Evolutionary conservation across 2,888 invertebrate species (phyloP).

Genomic region (Amiota mariae): DNA sequence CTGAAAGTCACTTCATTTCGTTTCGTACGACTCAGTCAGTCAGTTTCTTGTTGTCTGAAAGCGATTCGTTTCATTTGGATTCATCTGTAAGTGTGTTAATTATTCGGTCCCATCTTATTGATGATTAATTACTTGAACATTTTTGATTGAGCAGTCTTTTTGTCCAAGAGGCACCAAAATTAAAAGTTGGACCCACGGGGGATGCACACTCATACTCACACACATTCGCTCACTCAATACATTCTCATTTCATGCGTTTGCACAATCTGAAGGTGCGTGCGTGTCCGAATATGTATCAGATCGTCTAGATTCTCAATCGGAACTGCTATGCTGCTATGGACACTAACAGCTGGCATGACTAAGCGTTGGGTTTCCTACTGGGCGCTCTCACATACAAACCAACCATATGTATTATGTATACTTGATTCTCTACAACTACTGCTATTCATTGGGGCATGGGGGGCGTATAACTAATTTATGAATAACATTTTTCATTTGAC

Average conservation of each 20-base stretch:
- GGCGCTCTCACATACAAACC: background rate
- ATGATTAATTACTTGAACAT: conserved; percentile 11
- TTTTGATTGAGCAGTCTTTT: conserved; percentile 18
- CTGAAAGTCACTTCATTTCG: too few species aligned
- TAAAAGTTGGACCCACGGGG: conserved; percentile 2
- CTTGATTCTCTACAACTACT: too few species aligned
- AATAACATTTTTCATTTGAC: conserved; percentile 15
- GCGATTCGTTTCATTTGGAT: too few species aligned
- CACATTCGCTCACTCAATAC: background rate
- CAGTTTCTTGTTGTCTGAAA: too few species aligned
- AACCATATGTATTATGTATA: background rate
- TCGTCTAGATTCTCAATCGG: background rate
- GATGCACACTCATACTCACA: background rate
- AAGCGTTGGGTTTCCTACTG: conserved; percentile 12
- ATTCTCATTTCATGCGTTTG: background rate
- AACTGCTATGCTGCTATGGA: background rate
- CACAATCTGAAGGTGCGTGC: background rate
- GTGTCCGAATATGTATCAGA: background rate
- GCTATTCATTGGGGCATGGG: background rate
- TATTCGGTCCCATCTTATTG: conserved; percentile 9
- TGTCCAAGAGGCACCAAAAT: background rate
- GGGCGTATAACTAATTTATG: conserved; percentile 15
- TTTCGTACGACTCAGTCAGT: too few species aligned
- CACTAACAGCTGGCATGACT: conserved; percentile 16
- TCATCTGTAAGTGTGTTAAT: background rate